A percentile compares a stretch with the other conserved stretches of the same genome.
phyloP scores from a whole-genome alignment of 2,888 invertebrate species.

The Neoaliturus tenellus region DNA sequence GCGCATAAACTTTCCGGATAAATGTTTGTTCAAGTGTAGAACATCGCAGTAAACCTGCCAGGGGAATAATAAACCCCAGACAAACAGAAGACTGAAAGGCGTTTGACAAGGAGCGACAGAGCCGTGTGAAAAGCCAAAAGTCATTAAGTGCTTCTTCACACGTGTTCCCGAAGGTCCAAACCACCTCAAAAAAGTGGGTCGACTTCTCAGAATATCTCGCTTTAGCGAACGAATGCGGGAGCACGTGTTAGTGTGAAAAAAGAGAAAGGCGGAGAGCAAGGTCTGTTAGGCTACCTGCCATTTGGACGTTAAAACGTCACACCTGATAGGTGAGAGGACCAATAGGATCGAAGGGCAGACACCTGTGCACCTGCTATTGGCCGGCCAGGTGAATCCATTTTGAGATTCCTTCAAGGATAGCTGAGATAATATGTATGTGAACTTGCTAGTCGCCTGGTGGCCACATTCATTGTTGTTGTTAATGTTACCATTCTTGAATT shows the following conservation, averaged over 20 bases:
- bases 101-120: not conserved
- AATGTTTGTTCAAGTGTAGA: constrained; percentile 25
- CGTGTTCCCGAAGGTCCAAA: not conserved
- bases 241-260: not conserved
- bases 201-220: not conserved
- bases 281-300: not conserved
- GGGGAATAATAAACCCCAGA: constrained; percentile 17
- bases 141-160: constrained; percentile 21
- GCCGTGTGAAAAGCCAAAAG: constrained; percentile 24
- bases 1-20: not conserved
- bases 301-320: not conserved
- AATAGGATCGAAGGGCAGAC: not conserved
- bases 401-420: no score
- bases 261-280: not conserved
- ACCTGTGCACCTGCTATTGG: not conserved
- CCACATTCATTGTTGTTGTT: no score
- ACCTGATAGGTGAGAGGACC: not conserved
- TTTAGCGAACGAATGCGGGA: not conserved
- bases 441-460: no score
- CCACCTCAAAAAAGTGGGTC: constrained; percentile 16
- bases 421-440: no score
- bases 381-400: not conserved
- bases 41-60: constrained; percentile 9
- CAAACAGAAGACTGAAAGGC: constrained; percentile 8
- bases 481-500: no score